A percentile compares a stretch with the other conserved stretches of the same genome.
These are phyloP conservation scores for Sandelia bainsii DNA, from an alignment of 2,797 vertebrate species.

Conservation along the genomic window DNA sequence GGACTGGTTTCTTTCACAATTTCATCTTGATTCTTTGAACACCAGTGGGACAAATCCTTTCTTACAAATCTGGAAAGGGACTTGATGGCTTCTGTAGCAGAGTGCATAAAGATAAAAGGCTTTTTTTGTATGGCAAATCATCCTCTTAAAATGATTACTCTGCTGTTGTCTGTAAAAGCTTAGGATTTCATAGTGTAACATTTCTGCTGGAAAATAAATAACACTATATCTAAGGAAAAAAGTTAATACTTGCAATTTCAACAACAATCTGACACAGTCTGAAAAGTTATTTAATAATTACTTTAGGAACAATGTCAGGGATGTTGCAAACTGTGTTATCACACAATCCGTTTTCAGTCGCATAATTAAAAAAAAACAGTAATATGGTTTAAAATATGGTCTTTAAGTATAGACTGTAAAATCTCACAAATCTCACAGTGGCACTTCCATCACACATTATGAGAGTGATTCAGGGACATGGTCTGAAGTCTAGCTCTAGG, in stretches of 20 bases:
- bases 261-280: slow-evolving; percentile 48
- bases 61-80: slow-evolving; percentile 65
- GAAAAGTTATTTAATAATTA: slow-evolving; percentile 59
- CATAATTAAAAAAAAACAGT: slow-evolving; percentile 44
- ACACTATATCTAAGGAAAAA: slow-evolving; percentile 25
- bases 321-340: slow-evolving; percentile 59
- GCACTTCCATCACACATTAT: slow-evolving; percentile 36
- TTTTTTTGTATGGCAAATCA: slow-evolving; percentile 47
- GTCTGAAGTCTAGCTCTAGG: slow-evolving; percentile 24
- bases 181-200: slow-evolving; percentile 38
- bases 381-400: slow-evolving; percentile 50
- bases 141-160: slow-evolving; percentile 67
- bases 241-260: slow-evolving; percentile 56
- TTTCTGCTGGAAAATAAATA: slow-evolving; percentile 16
- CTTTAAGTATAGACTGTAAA: slow-evolving; percentile 25
- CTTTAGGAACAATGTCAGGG: slow-evolving; percentile 44
- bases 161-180: slow-evolving; percentile 34
- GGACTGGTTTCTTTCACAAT: slow-evolving; percentile 59
- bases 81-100: slow-evolving; percentile 44
- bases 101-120: slow-evolving; percentile 58
- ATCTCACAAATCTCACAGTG: slow-evolving; percentile 6
- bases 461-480: slow-evolving; percentile 36
- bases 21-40: slow-evolving; percentile 69
- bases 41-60: slow-evolving; percentile 69
- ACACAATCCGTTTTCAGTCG: slow-evolving; percentile 55